Evolutionary conservation across 2,113 vertebrate genomes (phyloP).

Genomic region (Chroicocephalus ridibundus): DNA sequence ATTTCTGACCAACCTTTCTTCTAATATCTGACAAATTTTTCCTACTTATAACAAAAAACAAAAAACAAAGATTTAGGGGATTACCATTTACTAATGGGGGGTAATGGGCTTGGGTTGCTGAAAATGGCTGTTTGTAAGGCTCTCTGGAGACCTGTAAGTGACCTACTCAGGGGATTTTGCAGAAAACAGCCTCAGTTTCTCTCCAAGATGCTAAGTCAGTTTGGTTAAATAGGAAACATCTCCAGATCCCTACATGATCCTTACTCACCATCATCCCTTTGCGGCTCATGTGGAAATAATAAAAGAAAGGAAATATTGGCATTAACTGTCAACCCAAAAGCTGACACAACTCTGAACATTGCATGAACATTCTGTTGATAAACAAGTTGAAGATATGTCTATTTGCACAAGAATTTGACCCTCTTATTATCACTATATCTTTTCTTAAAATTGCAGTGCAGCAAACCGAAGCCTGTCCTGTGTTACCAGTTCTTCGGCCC

Average conservation of each 20-base stretch:
- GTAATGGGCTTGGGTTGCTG: not conserved
- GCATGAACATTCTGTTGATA: not conserved
- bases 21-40: not conserved
- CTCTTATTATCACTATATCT: not conserved
- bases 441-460: not conserved
- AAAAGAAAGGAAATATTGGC: not conserved
- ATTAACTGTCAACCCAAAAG: not conserved
- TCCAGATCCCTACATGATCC: not conserved
- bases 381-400: accelerated
- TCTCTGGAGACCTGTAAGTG: not conserved
- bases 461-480: not conserved
- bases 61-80: not conserved
- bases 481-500: not conserved
- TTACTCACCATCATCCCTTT: not conserved
- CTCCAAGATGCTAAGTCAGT: not conserved
- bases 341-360: not conserved
- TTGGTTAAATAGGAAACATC: not conserved
- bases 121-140: not conserved
- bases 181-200: not conserved
- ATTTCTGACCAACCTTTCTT: not conserved
- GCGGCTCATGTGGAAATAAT: not conserved
- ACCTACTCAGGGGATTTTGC: not conserved
- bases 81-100: not conserved
- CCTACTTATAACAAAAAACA: not conserved
- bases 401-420: not conserved